A percentile compares a stretch with the other conserved stretches of the same genome.
Evolutionary conservation across 37 sponge, comb jelly and placozoan genomes (phyloP).

Genomic region (Lycopodina hypogea): DNA sequence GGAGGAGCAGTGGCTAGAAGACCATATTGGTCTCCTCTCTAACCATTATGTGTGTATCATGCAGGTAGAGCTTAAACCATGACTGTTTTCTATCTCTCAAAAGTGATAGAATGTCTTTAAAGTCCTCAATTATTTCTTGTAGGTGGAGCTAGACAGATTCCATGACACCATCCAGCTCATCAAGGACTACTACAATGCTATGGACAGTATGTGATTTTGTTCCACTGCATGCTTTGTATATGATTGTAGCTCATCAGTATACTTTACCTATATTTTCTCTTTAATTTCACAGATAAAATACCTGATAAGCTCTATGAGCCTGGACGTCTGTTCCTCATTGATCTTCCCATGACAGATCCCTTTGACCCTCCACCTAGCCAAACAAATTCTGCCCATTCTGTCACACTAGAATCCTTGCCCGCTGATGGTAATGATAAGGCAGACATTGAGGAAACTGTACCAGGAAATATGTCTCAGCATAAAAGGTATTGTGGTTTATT

Average conservation of each 20-base stretch:
- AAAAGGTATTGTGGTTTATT: not conserved
- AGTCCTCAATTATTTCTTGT: not conserved
- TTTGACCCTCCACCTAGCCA: slow-evolving; percentile 33
- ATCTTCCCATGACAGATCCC: slow-evolving; percentile 18
- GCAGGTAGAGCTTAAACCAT: slow-evolving; percentile 65
- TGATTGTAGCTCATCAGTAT: not conserved
- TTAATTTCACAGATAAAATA: slow-evolving; percentile 4
- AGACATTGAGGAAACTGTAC: not conserved
- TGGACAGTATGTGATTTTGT: slow-evolving; percentile 37
- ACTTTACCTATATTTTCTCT: not conserved
- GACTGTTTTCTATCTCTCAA: not conserved
- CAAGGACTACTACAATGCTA: slow-evolving; percentile 83
- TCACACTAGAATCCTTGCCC: not conserved
- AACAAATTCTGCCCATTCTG: slow-evolving; percentile 10
- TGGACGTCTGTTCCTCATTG: slow-evolving; percentile 34
- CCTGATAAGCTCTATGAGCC: slow-evolving; percentile 29
- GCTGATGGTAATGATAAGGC: not conserved
- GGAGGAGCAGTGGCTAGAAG: slow-evolving; percentile 87
- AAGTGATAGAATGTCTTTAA: not conserved
- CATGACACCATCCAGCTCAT: slow-evolving; percentile 76
- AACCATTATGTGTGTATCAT: slow-evolving; percentile 87
- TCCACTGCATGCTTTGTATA: not conserved
- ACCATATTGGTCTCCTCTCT: slow-evolving; percentile 71
- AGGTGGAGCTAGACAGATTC: slow-evolving; percentile 86
- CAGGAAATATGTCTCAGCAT: not conserved